phyloP scores from a whole-genome alignment of 1,140 invertebrate genomes.

The Rhopalosiphum maidis region DNA sequence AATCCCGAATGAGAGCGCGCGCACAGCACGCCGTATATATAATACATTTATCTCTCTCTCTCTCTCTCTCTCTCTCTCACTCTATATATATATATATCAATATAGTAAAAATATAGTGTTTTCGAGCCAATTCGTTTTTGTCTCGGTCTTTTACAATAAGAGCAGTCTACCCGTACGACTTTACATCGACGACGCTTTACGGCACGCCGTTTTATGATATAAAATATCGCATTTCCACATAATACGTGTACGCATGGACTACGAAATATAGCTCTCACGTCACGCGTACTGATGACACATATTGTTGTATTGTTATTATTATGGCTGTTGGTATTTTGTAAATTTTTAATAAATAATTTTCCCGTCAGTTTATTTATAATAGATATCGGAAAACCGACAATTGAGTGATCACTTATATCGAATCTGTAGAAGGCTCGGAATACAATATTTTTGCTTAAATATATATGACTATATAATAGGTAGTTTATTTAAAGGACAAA shows the following conservation, averaged over 20 bases:
- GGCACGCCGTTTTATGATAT: not conserved
- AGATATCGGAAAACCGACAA: too few relatives aligned
- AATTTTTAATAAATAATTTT: not conserved
- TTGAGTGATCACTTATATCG: too few relatives aligned
- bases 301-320: not conserved
- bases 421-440: too few relatives aligned
- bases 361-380: not conserved
- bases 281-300: not conserved
- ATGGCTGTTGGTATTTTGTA: too few relatives aligned
- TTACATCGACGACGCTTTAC: not conserved
- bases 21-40: not conserved
- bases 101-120: not conserved
- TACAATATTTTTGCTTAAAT: too few relatives aligned
- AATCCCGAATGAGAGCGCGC: not conserved
- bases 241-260: not conserved
- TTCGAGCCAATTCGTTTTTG: slow-evolving; percentile 17
- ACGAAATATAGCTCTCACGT: not conserved
- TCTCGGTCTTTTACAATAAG: not conserved
- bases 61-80: too few relatives aligned
- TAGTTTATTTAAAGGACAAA: too few relatives aligned
- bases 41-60: not conserved
- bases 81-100: not conserved
- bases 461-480: too few relatives aligned
- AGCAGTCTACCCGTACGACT: not conserved
- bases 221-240: not conserved